Evolutionary conservation across 2,113 vertebrate genomes (phyloP).

Genomic region (Oenanthe oenanthe): DNA sequence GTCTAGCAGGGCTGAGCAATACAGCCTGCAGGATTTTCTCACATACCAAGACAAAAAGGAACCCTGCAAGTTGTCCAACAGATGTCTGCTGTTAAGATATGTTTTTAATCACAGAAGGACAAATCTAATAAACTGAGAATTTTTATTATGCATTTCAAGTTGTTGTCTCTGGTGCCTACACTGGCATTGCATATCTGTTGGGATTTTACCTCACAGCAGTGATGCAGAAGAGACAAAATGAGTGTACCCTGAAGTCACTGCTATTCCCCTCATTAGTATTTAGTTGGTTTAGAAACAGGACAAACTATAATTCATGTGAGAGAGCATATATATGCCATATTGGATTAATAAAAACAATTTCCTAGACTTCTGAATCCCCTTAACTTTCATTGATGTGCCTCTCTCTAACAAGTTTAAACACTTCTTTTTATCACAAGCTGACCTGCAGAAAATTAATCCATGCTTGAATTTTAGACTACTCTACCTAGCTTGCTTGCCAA

Average conservation of each 20-base stretch:
- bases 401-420: constrained; percentile 61
- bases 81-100: constrained; percentile 52
- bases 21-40: constrained; percentile 55
- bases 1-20: not conserved
- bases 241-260: not conserved
- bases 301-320: not conserved
- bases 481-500: constrained; percentile 64
- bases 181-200: not conserved
- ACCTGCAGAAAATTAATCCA: constrained; percentile 62
- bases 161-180: not conserved
- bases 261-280: not conserved
- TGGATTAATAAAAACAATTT: constrained; percentile 72
- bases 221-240: not conserved
- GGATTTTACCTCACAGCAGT: not conserved
- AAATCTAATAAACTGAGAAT: constrained; percentile 1
- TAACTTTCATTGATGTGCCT: constrained; percentile 60
- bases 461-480: constrained; percentile 50
- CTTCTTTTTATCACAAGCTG: constrained; percentile 54
- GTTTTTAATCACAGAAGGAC: constrained; percentile 48
- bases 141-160: constrained; percentile 1
- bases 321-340: constrained; percentile 9
- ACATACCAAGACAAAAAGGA: constrained; percentile 37
- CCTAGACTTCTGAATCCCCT: constrained; percentile 67
- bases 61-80: constrained; percentile 37
- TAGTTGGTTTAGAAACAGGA: not conserved